Base-by-base conservation (phyloP, 2,888 invertebrate species). In the Chymomyza procnemis region DNA sequence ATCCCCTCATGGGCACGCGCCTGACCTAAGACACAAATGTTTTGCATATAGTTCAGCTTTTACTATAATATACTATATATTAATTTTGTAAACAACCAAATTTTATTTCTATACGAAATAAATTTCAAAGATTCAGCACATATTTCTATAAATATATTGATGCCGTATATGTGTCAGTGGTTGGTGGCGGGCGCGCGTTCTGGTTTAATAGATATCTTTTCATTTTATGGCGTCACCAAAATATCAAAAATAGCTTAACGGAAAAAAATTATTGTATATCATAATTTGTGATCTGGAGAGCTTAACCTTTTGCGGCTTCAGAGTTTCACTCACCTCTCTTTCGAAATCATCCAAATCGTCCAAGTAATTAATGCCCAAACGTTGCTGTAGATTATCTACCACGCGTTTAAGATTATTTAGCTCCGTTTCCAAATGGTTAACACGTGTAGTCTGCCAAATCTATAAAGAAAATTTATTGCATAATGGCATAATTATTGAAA, bases 281-380 rank as follows among this genome's bases (percentile, higher is more conserved):
- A 30, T 34, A 48, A 34, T 58, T 16, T 55, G 12, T 76, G 69
- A 73, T 66, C 80, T 71, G 73, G n/a, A 55, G 19, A 41, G 34
- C 3, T 12, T 12, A 41, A 14, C 21, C n/a, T 14, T 59, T 41
- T 59, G 47, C 5, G 12, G 34, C 34, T 12, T 1, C 1, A 12
- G 9, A 12, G 34, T 41, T 41, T 46, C n/a, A 54, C 69, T 88
- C 78, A 91, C 91, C 86, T 88, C 88, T 67, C 89, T 88, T 77
- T 90, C 88, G 62, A 90, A 89, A 63, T 90, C 89, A 34, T 75
- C 85, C n/a, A 90, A 67, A 22, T 91, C 90, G 50, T 91, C 90
- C 69, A 91, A 77, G 74, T 90, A 88, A 65, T 88, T 76, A 2
- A 91, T 75, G 66, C 90, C 90, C 77, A 91, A 69, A 21, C 89